Evolutionary conservation across 2,888 invertebrate species (phyloP).

Genomic region (Schizotus pectinicornis): DNA sequence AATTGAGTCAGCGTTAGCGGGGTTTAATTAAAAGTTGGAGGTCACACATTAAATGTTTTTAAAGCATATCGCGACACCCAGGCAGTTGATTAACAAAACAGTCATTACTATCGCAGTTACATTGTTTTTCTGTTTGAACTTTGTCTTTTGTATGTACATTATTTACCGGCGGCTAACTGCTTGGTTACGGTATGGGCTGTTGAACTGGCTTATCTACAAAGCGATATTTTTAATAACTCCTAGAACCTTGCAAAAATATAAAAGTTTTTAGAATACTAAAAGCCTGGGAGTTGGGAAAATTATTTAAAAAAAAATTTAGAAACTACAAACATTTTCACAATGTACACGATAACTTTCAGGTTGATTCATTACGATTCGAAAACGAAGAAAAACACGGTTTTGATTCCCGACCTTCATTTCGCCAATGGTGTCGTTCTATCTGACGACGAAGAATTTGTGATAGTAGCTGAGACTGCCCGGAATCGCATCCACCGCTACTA

Average conservation of each 20-base stretch:
- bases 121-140: not conserved
- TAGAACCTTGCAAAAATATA: too few species aligned
- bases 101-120: not conserved
- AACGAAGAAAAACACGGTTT: slow-evolving; percentile 76
- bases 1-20: too few species aligned
- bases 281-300: too few species aligned
- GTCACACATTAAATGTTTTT: not conserved
- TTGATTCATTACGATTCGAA: slow-evolving; percentile 80
- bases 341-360: slow-evolving; percentile 65
- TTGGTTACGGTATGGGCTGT: not conserved
- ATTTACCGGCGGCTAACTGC: not conserved
- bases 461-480: slow-evolving; percentile 76
- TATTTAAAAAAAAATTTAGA: too few species aligned
- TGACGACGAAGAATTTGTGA: slow-evolving; percentile 78
- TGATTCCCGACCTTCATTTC: slow-evolving; percentile 80
- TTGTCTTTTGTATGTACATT: not conserved
- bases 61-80: too few species aligned
- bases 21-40: slow-evolving; percentile 1
- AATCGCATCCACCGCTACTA: slow-evolving; percentile 78
- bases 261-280: too few species aligned
- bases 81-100: not conserved
- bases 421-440: slow-evolving; percentile 88
- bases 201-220: not conserved
- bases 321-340: too few species aligned
- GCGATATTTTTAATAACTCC: too few species aligned